Conservation (phyloP, 2,113 vertebrate species). For the Urocitellus parryii region DNA sequence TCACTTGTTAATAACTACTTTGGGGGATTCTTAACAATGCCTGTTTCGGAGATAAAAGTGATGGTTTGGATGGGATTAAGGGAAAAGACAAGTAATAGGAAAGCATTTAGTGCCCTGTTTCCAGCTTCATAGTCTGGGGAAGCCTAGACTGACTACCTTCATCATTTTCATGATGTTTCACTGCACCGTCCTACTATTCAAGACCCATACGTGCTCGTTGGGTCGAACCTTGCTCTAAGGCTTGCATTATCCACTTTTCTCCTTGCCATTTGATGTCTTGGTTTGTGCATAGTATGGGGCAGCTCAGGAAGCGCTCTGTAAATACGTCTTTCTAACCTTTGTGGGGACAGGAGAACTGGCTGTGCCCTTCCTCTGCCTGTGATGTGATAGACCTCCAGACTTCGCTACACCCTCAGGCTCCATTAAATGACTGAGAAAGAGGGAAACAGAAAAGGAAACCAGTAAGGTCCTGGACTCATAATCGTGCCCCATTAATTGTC, state of each 20-base stretch:
- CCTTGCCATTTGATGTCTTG: not conserved
- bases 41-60: slow-evolving; percentile 55
- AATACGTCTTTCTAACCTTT: not conserved
- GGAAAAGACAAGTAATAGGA: slow-evolving; percentile 61
- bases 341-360: not conserved
- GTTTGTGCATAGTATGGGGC: not conserved
- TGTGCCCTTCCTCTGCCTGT: not conserved
- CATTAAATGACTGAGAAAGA: not conserved
- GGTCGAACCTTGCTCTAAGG: not conserved
- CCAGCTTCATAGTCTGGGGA: not conserved
- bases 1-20: slow-evolving; percentile 70
- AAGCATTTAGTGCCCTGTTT: slow-evolving; percentile 54
- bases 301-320: not conserved
- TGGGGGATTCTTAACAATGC: slow-evolving; percentile 70
- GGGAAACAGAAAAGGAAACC: not conserved
- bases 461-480: not conserved
- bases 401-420: not conserved
- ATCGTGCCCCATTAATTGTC: not conserved
- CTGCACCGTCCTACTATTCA: not conserved
- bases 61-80: slow-evolving; percentile 14
- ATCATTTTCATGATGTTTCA: slow-evolving; percentile 19
- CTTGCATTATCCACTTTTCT: not conserved
- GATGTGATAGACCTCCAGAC: not conserved
- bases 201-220: not conserved
- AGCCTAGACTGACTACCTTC: not conserved